Conservation (phyloP, 2,797 vertebrate genomes). For the Ctenopoma multispine region DNA sequence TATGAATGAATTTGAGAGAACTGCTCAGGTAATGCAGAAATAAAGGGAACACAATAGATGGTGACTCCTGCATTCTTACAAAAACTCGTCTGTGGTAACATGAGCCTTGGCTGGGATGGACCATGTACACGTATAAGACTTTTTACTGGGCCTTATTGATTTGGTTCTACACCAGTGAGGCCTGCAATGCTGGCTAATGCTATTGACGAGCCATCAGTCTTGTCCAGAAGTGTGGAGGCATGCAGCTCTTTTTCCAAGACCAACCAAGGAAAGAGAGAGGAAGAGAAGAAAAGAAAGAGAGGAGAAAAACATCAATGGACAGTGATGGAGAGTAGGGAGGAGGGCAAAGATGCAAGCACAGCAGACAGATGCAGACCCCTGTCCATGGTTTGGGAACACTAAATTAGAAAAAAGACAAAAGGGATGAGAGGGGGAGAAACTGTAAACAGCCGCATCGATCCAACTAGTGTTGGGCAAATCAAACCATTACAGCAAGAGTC, state of each 20-base stretch:
- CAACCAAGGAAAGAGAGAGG: constrained; percentile 81
- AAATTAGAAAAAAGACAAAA: constrained; percentile 89
- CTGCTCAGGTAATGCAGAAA: constrained; percentile 71
- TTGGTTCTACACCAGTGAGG: constrained; percentile 92
- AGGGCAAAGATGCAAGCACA: constrained; percentile 88
- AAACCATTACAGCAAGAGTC: constrained; percentile 80
- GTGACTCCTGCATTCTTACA: constrained; percentile 88
- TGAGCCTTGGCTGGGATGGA: constrained; percentile 87
- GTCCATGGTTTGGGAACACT: constrained; percentile 88
- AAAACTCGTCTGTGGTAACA: constrained; percentile 93
- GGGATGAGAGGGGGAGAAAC: constrained; percentile 85
- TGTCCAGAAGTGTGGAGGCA: constrained; percentile 92
- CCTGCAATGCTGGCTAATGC: constrained; percentile 97
- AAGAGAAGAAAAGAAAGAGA: constrained; percentile 83
- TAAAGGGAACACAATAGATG: constrained; percentile 78
- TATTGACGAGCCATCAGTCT: constrained; percentile 99
- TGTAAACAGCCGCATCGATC: constrained; percentile 86
- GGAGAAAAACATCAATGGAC: constrained; percentile 88
- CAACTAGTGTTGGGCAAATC: constrained; percentile 85
- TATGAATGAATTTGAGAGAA: constrained; percentile 81
- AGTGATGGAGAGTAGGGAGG: constrained; percentile 91
- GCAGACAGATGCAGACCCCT: constrained; percentile 85
- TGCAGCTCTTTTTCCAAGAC: constrained; percentile 89
- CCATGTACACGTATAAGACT: constrained; percentile 92
- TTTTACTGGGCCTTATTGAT: constrained; percentile 95